Evolutionary conservation across 2,113 vertebrate species (phyloP).

Genomic region (Chlamydotis undulata): DNA sequence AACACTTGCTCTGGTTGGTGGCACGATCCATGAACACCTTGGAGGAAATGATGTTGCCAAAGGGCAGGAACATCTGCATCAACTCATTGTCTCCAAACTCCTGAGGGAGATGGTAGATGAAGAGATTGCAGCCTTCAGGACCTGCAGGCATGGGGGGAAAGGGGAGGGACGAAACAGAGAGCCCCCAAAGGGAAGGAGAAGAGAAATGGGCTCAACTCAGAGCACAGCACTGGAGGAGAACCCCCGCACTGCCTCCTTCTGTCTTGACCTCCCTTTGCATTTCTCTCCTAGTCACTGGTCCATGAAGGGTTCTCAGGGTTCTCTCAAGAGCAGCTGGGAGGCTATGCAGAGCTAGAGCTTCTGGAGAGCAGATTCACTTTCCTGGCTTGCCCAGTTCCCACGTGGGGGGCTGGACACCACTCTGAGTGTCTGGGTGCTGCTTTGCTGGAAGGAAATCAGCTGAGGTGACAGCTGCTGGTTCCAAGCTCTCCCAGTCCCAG

Average conservation of each 20-base stretch:
- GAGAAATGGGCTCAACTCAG: not conserved
- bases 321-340: not conserved
- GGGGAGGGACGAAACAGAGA: slow-evolving; percentile 53
- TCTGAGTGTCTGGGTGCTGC: not conserved
- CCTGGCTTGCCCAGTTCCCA: not conserved
- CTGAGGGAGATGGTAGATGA: slow-evolving; percentile 99
- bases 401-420: not conserved
- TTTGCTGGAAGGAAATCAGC: not conserved
- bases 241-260: not conserved
- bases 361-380: not conserved
- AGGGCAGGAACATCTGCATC: slow-evolving; percentile 99
- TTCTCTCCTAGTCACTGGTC: not conserved
- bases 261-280: not conserved
- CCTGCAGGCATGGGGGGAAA: slow-evolving; percentile 76
- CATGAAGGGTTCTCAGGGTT: not conserved
- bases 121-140: slow-evolving; percentile 99
- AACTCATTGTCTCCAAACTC: slow-evolving; percentile 99
- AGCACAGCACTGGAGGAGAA: slow-evolving; percentile 15
- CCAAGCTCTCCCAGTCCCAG: not conserved
- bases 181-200: slow-evolving; percentile 47
- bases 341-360: not conserved
- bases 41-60: slow-evolving; percentile 97
- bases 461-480: not conserved
- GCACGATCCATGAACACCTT: slow-evolving; percentile 99
- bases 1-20: slow-evolving; percentile 99